phyloP scores from a whole-genome alignment of 1,140 invertebrate species.

The Dinoponera quadriceps region DNA sequence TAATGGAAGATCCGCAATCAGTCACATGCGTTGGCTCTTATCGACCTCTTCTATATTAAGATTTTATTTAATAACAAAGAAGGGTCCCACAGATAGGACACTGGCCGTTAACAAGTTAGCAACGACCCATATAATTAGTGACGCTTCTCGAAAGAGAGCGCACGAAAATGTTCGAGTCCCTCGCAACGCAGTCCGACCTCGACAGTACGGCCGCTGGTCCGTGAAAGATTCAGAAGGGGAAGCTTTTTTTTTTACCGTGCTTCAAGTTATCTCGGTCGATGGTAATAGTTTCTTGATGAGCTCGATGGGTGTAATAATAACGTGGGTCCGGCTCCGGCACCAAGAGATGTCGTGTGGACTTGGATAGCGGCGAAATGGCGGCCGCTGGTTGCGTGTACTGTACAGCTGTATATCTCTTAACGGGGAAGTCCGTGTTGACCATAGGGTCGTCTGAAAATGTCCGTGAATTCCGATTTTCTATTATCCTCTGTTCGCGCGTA shows the following conservation, averaged over 20 bases:
- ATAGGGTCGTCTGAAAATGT: slow-evolving; percentile 83
- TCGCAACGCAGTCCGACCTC: neutral
- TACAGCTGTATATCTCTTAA: slow-evolving; percentile 90
- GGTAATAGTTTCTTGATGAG: slow-evolving; percentile 87
- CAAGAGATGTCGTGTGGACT: slow-evolving; percentile 92
- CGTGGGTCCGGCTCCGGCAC: slow-evolving; percentile 90
- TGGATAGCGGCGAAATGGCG: slow-evolving; percentile 90
- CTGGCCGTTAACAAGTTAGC: no score
- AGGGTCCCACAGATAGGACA: no score
- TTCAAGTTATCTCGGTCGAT: slow-evolving; percentile 86
- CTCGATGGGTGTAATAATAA: slow-evolving; percentile 89
- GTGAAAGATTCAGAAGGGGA: neutral
- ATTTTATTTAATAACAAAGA: no score
- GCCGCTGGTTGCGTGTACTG: slow-evolving; percentile 93
- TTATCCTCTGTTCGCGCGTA: slow-evolving; percentile 8
- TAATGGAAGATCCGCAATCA: no score
- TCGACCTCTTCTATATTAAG: no score
- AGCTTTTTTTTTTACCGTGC: slow-evolving; percentile 78
- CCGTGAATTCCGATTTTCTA: slow-evolving; percentile 36
- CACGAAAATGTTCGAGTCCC: no score
- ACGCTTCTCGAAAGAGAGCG: no score
- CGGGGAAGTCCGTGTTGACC: slow-evolving; percentile 89
- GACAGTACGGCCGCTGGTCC: neutral
- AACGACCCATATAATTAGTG: no score
- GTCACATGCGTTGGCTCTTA: no score